These are phyloP conservation scores for Xanthia togata DNA, from an alignment of 2,888 invertebrate genomes.

Conservation along the genomic window DNA sequence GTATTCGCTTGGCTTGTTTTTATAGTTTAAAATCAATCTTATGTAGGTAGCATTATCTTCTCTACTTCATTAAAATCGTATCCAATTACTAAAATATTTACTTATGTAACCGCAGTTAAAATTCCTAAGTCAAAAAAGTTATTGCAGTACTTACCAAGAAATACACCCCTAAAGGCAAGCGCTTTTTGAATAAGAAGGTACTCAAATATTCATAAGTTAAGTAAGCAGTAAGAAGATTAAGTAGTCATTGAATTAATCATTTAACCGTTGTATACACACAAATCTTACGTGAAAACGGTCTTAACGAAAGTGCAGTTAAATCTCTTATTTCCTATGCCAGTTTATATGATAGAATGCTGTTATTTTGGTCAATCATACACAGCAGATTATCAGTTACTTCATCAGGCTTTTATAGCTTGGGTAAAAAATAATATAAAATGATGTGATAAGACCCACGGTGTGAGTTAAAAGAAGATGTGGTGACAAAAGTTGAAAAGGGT, in stretches of 20 bases:
- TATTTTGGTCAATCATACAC: not conserved
- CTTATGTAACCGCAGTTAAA: conserved; percentile 39
- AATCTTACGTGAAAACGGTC: conserved; percentile 5
- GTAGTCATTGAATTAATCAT: conserved; percentile 57
- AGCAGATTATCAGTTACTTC: not conserved
- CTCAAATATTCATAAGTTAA: conserved; percentile 60
- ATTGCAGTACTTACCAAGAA: conserved; percentile 19
- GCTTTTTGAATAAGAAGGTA: conserved; percentile 42
- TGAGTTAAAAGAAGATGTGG: no score
- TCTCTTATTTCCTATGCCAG: not conserved
- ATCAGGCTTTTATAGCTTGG: no score
- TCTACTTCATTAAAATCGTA: conserved; percentile 12
- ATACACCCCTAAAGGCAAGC: conserved; percentile 32
- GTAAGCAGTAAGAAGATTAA: conserved; percentile 54
- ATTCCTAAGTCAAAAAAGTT: conserved; percentile 24
- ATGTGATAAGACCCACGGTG: no score
- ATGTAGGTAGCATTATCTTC: not conserved
- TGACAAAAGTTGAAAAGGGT: no score
- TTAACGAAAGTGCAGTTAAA: not conserved
- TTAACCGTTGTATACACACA: conserved; percentile 23
- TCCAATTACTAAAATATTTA: conserved; percentile 36
- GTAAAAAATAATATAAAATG: no score
- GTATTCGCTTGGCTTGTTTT: not conserved
- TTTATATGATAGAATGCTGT: not conserved
- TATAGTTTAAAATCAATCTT: not conserved